These are phyloP conservation scores for Chloroceryle inda DNA, from an alignment of 2,797 vertebrate species.

Conservation along the genomic window DNA sequence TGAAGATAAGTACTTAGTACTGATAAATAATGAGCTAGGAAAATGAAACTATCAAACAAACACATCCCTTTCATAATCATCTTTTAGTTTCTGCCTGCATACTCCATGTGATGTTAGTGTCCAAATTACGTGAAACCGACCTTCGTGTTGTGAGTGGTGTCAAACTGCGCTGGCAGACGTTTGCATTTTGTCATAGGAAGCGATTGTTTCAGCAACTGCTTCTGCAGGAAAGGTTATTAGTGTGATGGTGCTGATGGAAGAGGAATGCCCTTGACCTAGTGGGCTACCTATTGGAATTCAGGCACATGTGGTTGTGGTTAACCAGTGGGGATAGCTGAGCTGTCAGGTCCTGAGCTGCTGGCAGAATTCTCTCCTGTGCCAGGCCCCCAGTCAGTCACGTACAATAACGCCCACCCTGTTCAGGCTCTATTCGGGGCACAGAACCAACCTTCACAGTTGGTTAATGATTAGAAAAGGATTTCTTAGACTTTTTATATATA, in stretches of 20 bases:
- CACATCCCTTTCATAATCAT: not conserved
- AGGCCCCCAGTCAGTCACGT: not conserved
- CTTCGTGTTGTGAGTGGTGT: not conserved
- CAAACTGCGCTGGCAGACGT: constrained; percentile 1
- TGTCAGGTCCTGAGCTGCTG: not conserved
- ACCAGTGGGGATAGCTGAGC: constrained; percentile 3
- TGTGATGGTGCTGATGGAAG: constrained; percentile 70
- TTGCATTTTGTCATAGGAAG: constrained; percentile 56
- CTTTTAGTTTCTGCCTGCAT: not conserved
- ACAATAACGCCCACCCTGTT: not conserved
- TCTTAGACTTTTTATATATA: fast-evolving
- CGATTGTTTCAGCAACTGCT: constrained; percentile 14
- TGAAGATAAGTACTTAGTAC: constrained; percentile 62
- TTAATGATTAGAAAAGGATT: not conserved
- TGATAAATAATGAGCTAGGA: constrained; percentile 63
- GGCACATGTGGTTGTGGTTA: constrained; percentile 74
- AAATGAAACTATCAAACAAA: not conserved
- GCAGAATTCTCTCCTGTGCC: not conserved
- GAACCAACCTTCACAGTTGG: not conserved
- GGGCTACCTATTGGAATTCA: constrained; percentile 30
- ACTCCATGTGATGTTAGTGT: not conserved
- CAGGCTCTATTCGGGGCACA: not conserved
- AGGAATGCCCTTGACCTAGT: constrained; percentile 72
- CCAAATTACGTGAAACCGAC: not conserved
- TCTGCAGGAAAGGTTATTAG: constrained; percentile 34